Evolutionary conservation across 2,113 vertebrate genomes (phyloP).

Genomic region (Craseonycteris thonglongyai): DNA sequence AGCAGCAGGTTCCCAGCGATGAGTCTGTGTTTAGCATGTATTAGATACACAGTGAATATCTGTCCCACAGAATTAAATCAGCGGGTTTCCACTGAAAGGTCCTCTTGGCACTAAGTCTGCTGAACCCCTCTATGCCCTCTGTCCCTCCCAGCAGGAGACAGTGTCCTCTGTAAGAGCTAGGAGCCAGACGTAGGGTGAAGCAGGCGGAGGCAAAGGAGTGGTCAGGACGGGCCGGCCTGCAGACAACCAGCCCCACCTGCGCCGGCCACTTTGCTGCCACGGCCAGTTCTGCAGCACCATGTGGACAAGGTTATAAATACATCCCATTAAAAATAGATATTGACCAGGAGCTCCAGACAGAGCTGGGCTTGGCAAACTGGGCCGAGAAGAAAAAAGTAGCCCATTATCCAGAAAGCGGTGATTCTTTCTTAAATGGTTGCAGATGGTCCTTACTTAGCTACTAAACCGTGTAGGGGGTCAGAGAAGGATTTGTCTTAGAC

Average conservation of each 20-base stretch:
- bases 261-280: too few species aligned
- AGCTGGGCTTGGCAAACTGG: background rate
- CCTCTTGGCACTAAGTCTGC: background rate
- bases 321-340: slow-evolving; percentile 50
- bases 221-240: background rate
- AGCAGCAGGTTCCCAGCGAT: background rate
- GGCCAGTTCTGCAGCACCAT: too few species aligned
- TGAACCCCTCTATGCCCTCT: background rate
- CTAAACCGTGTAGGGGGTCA: background rate
- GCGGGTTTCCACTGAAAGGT: background rate
- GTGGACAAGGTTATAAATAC: slow-evolving; percentile 50
- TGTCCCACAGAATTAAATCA: background rate
- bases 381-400: background rate
- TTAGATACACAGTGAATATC: background rate
- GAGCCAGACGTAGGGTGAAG: background rate
- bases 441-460: background rate
- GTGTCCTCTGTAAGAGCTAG: background rate
- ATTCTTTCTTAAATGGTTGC: background rate
- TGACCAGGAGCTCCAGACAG: background rate
- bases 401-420: background rate
- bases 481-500: background rate
- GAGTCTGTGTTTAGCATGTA: background rate
- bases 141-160: background rate
- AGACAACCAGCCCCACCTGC: background rate
- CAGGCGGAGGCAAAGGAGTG: background rate